Base-by-base conservation (phyloP, 2,113 vertebrate genomes). In the Anhinga anhinga region DNA sequence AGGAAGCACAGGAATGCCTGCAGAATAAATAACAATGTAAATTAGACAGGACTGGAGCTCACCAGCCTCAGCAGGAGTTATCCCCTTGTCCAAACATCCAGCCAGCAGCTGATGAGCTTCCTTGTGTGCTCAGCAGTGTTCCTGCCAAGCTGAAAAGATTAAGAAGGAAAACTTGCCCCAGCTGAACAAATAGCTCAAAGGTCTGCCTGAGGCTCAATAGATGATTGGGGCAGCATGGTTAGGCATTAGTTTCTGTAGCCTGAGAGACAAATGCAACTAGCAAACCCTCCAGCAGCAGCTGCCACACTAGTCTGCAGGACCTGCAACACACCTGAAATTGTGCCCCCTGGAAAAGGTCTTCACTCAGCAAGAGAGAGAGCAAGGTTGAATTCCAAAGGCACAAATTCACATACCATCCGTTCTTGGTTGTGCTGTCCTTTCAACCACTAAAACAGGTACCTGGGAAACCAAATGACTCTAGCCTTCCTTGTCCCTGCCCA, bases 1-100 rank as follows among this genome's bases (percentile, higher is more conserved):
- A 81, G 95, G 95, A 97, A 97, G 94, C 71, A 80, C 63, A 95
- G 94, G 96, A 96, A 97, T 95, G 90, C 83, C 79, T 97, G 88
- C 71, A 95, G 88, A 96, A 96, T 92, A 97, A 97, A 95, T 95
- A 97, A 97, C 90, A 95, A 95, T 84, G 92, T 97, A 96, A 96
- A 97, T 97, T 96, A 97, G 94, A 95, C 81, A 97, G 93, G 96
- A 95, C 71, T 92, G 83, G 81, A 95, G 82, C 73, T 97, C 91
- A 93, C 94, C 88, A 96, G 93, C 88, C 97, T 88, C 96, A 97
- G 97, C 96, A 97, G 96, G 97, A 95, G 94, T 96, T 97, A 97
- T 94, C 83, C 92, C 94, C 94, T 96, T 97, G 96, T 97, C 96
- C 94, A 97, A 97, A 97, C 90, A 97, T 45, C 93, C 88, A 97